Evolutionary conservation across 2,888 invertebrate species (phyloP).

Genomic region (Tipula unca): DNA sequence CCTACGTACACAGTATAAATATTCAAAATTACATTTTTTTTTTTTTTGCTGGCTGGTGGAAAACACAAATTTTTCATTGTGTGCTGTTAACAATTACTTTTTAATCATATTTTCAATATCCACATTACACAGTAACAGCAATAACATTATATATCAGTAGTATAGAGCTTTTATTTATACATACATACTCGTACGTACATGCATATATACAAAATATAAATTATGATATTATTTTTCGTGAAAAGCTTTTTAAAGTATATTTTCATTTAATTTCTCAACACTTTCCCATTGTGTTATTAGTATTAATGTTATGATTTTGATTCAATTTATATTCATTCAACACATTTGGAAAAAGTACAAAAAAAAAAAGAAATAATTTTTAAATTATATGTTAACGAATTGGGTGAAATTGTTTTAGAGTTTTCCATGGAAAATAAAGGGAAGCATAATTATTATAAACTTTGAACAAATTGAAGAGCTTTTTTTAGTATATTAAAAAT

Average conservation of each 20-base stretch:
- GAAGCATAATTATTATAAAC: background rate
- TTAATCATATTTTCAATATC: slow-evolving; percentile 8
- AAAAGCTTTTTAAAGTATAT: slow-evolving; percentile 8
- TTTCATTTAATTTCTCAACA: background rate
- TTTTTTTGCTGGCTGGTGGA: background rate
- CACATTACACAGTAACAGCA: background rate
- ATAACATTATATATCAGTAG: background rate
- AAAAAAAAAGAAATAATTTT: background rate
- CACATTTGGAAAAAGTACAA: background rate
- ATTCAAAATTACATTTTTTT: background rate
- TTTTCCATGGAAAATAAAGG: background rate
- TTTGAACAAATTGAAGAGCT: background rate
- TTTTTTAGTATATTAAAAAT: background rate
- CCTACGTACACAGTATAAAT: background rate
- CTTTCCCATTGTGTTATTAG: slow-evolving; percentile 9
- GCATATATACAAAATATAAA: background rate
- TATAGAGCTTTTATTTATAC: background rate
- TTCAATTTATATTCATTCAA: slow-evolving; percentile 14
- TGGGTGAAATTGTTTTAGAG: background rate
- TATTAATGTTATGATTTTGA: slow-evolving; percentile 8
- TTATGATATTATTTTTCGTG: background rate
- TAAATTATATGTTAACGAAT: background rate
- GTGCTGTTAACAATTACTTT: slow-evolving; percentile 8
- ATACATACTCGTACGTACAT: background rate
- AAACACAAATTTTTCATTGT: background rate